Percentiles rank a stretch among this genome's conserved stretches.
Conservation (phyloP, 2,113 vertebrate genomes). For the Nothoprocta pentlandii region DNA sequence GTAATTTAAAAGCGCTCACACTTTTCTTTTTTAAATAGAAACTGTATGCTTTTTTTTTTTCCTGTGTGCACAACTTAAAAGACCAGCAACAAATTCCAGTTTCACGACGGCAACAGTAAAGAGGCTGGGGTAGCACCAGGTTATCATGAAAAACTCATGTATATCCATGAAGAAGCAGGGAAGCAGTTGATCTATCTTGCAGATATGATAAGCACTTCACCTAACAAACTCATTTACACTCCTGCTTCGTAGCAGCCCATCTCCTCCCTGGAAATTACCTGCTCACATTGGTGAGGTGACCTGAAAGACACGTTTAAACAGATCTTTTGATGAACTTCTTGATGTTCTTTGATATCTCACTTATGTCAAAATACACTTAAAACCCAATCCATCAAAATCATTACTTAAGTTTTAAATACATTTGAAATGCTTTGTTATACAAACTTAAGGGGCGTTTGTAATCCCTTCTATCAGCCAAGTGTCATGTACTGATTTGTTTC, state of each 20-base stretch:
- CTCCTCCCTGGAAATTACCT: background rate
- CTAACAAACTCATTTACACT: background rate
- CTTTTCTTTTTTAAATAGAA: background rate
- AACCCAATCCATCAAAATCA: background rate
- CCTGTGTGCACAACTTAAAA: background rate
- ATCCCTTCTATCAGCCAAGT: background rate
- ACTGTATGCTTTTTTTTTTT: too few species aligned
- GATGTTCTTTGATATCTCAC: background rate
- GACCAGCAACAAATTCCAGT: conserved; percentile 5
- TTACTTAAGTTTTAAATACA: background rate
- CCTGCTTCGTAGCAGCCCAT: background rate
- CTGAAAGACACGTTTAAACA: background rate
- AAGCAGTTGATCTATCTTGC: fast-evolving
- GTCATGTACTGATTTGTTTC: background rate
- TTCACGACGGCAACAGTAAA: conserved; percentile 2
- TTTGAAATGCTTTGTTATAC: background rate
- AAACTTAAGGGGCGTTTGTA: background rate
- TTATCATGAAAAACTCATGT: background rate
- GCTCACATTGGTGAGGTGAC: background rate
- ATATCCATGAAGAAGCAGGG: background rate
- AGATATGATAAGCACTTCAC: background rate
- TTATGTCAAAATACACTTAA: background rate
- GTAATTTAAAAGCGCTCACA: background rate
- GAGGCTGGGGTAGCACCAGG: background rate
- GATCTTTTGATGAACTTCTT: background rate